Evolutionary conservation across 1,140 invertebrate genomes (phyloP).

Genomic region (Ephestia elutella): DNA sequence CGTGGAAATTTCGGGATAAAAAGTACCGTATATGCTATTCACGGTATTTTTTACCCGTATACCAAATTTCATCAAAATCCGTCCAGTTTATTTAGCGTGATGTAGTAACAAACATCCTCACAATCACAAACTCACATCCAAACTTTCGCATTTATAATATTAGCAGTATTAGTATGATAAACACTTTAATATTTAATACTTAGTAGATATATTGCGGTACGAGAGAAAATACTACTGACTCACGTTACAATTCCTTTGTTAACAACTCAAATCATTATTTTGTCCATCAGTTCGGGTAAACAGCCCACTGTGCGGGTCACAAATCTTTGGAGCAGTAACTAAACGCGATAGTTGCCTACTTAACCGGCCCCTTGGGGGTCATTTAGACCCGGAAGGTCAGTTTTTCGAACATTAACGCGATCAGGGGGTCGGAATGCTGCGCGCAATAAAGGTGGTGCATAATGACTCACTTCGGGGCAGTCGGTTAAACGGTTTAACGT

Average conservation of each 20-base stretch:
- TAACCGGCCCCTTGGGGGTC: constrained; percentile 55
- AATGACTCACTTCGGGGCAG: constrained; percentile 60
- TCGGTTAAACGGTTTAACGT: constrained; percentile 31
- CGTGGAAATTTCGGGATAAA: no score
- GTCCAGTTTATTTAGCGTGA: no score
- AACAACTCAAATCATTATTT: constrained; percentile 18
- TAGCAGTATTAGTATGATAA: no score
- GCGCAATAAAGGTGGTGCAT: constrained; percentile 53
- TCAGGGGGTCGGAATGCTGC: constrained; percentile 56
- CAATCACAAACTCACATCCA: no score
- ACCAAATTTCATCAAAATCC: no score
- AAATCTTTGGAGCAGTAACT: constrained; percentile 7
- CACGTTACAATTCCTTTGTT: background rate
- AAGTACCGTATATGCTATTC: no score
- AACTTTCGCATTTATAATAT: no score
- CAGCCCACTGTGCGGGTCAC: constrained; percentile 20
- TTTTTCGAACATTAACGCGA: constrained; percentile 66
- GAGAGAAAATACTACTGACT: no score
- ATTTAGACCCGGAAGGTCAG: constrained; percentile 58
- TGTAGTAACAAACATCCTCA: no score
- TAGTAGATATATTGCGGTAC: no score
- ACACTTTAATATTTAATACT: no score
- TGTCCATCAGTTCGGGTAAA: constrained; percentile 1
- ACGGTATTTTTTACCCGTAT: no score
- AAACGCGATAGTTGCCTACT: constrained; percentile 42